Conservation (phyloP, 2,888 invertebrate genomes). For the Euclidia mi region DNA sequence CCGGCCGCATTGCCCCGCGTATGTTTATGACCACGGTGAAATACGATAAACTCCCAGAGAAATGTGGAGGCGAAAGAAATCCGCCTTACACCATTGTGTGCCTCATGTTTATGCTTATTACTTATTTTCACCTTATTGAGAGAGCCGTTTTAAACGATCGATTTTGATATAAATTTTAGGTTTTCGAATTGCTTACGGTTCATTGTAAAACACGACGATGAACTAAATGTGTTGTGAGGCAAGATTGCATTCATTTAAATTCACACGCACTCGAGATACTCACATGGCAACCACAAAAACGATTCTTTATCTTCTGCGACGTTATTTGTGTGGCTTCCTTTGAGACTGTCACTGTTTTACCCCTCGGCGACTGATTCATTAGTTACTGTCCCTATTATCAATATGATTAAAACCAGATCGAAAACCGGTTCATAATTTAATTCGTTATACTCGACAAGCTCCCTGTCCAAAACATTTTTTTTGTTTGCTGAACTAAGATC, state of each 20-base stretch:
- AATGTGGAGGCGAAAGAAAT: slow-evolving; percentile 87
- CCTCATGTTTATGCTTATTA: slow-evolving; percentile 87
- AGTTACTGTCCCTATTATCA: slow-evolving; percentile 68
- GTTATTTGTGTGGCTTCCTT: slow-evolving; percentile 51
- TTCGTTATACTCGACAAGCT: slow-evolving; percentile 62
- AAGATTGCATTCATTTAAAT: slow-evolving; percentile 49
- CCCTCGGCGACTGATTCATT: slow-evolving; percentile 66
- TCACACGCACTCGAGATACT: slow-evolving; percentile 53
- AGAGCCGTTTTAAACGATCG: slow-evolving; percentile 73
- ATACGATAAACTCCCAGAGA: slow-evolving; percentile 86
- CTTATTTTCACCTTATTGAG: slow-evolving; percentile 86
- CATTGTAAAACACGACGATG: slow-evolving; percentile 56
- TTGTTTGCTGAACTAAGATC: slow-evolving; percentile 45
- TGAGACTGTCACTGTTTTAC: slow-evolving; percentile 55
- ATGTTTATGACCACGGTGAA: slow-evolving; percentile 85
- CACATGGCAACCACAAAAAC: slow-evolving; percentile 41
- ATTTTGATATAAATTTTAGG: slow-evolving; percentile 71
- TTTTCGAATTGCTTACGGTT: slow-evolving; percentile 60
- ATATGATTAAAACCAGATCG: slow-evolving; percentile 73
- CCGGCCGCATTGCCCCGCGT: slow-evolving; percentile 79
- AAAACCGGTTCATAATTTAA: slow-evolving; percentile 73
- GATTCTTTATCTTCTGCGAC: slow-evolving; percentile 36
- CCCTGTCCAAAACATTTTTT: slow-evolving; percentile 50
- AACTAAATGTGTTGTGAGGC: slow-evolving; percentile 34
- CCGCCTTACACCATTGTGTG: slow-evolving; percentile 81